Evolutionary conservation across 1,140 invertebrate genomes (phyloP).

Genomic region (Drosophila nigromelanica): DNA sequence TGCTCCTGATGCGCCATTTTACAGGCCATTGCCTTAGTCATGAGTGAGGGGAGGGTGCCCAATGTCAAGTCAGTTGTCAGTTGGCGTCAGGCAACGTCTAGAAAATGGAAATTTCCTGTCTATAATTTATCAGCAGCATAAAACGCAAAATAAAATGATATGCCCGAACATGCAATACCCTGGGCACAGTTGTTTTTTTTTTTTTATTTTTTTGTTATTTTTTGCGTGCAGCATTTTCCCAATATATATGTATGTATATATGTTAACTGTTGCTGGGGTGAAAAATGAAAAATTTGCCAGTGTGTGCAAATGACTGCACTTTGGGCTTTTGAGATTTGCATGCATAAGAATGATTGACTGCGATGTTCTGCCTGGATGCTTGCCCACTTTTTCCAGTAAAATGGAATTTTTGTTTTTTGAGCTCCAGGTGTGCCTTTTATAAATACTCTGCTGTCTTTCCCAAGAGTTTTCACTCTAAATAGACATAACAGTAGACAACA

Average conservation of each 20-base stretch:
- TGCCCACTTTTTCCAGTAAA: background rate
- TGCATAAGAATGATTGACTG: conserved; percentile 60
- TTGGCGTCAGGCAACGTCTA: conserved; percentile 12
- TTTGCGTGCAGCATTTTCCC: background rate
- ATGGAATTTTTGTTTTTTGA: background rate
- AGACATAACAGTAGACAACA: background rate
- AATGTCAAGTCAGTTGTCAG: conserved; percentile 51
- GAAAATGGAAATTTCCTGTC: conserved; percentile 57
- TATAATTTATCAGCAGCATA: conserved; percentile 42
- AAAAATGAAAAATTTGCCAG: no score
- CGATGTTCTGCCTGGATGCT: background rate
- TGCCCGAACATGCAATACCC: background rate
- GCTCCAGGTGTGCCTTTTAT: background rate
- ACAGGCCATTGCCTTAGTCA: background rate
- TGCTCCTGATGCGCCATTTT: background rate
- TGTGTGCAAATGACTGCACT: conserved; percentile 45
- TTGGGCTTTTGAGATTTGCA: conserved; percentile 61
- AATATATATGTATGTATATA: no score
- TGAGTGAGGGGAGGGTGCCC: background rate
- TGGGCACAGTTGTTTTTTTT: no score
- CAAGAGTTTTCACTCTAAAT: background rate
- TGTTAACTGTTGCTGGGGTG: no score
- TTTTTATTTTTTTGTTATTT: no score
- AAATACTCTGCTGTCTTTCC: background rate
- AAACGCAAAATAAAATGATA: background rate